Conservation (phyloP, 2,888 invertebrate species). For the Tuta absoluta region DNA sequence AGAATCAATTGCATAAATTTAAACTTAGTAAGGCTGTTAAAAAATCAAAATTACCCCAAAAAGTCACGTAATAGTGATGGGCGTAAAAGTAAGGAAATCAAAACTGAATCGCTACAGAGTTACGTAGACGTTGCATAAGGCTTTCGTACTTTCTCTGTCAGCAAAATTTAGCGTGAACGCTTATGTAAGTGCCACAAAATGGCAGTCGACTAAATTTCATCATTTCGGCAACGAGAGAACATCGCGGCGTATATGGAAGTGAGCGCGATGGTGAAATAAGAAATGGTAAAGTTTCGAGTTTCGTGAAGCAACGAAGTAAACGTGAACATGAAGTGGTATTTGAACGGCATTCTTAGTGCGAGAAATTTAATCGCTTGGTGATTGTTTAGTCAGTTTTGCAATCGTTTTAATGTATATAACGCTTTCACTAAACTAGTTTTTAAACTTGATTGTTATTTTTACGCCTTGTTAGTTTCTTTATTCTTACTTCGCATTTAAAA, state of each 20-base stretch:
- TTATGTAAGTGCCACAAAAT: slow-evolving; percentile 70
- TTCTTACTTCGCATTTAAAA: slow-evolving; percentile 9
- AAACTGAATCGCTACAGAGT: slow-evolving; percentile 72
- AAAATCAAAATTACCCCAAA: slow-evolving; percentile 58
- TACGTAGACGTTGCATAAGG: slow-evolving; percentile 76
- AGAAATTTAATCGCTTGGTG: slow-evolving; percentile 14
- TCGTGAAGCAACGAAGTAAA: slow-evolving; percentile 23
- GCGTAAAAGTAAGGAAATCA: slow-evolving; percentile 79
- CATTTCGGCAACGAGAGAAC: slow-evolving; percentile 70
- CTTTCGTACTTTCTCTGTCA: slow-evolving; percentile 81
- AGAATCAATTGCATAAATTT: not conserved
- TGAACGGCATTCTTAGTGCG: slow-evolving; percentile 22
- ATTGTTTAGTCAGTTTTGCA: slow-evolving; percentile 11
- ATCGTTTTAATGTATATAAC: not conserved
- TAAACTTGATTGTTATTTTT: not conserved
- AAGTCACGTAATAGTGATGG: slow-evolving; percentile 71
- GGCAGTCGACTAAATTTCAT: slow-evolving; percentile 79
- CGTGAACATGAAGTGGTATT: slow-evolving; percentile 21
- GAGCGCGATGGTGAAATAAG: slow-evolving; percentile 61
- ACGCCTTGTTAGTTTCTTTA: not conserved
- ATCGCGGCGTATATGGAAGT: slow-evolving; percentile 68
- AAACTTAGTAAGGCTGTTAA: slow-evolving; percentile 45
- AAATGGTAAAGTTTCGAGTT: slow-evolving; percentile 44
- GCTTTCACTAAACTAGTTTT: slow-evolving; percentile 10
- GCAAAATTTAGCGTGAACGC: slow-evolving; percentile 78